Conservation (phyloP, 2,797 vertebrate genomes). For the Helostoma temminkii region DNA sequence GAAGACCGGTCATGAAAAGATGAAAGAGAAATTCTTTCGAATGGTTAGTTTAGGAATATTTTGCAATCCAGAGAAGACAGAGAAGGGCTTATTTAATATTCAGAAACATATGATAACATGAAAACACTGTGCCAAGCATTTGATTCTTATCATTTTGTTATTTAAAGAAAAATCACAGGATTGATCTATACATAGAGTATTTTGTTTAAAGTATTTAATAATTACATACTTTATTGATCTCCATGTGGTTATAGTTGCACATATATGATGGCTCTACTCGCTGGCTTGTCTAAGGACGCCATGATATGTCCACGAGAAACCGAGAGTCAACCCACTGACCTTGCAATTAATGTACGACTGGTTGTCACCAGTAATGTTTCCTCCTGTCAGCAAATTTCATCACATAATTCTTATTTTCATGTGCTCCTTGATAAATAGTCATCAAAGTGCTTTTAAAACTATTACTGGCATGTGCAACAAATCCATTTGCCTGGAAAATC, state of each 20-base stretch:
- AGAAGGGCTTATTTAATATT: slow-evolving; percentile 2
- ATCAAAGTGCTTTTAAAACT: slow-evolving; percentile 54
- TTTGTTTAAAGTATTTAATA: background rate
- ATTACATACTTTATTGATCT: background rate
- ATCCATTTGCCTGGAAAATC: slow-evolving; percentile 57
- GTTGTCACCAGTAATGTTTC: too few species aligned
- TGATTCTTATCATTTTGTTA: background rate
- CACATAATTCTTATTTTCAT: slow-evolving; percentile 40
- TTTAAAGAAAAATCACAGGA: background rate
- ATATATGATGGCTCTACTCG: too few species aligned
- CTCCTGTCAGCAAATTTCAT: slow-evolving; percentile 44
- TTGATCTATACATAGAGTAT: background rate
- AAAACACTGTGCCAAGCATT: background rate
- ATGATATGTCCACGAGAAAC: too few species aligned
- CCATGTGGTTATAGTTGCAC: too few species aligned
- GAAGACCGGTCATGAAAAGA: slow-evolving; percentile 24
- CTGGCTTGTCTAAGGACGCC: too few species aligned
- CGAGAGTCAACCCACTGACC: too few species aligned
- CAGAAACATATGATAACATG: background rate
- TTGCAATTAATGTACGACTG: too few species aligned
- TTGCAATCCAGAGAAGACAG: background rate
- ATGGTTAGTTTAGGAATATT: slow-evolving; percentile 25
- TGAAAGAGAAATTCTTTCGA: slow-evolving; percentile 24
- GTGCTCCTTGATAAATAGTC: slow-evolving; percentile 50
- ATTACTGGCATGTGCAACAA: slow-evolving; percentile 44